A percentile compares a stretch with the other conserved stretches of the same genome.
phyloP scores from a whole-genome alignment of 2,113 vertebrate genomes.

The Chaetodon trifascialis region DNA sequence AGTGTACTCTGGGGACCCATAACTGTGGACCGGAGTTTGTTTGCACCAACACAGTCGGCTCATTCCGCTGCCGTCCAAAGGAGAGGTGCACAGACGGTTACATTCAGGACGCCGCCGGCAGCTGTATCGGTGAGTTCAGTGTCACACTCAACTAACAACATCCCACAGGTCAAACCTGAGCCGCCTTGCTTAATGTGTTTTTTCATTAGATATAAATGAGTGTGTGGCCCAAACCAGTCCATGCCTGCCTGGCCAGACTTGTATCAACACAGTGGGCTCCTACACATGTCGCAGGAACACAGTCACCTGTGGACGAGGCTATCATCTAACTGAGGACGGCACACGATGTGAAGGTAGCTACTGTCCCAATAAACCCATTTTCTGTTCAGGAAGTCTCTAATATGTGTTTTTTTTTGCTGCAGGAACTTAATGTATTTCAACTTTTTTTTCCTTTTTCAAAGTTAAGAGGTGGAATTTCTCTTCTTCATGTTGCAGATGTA shows the following conservation, averaged over 20 bases:
- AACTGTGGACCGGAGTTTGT: slow-evolving; percentile 90
- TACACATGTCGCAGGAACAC: slow-evolving; percentile 88
- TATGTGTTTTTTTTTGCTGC: background rate
- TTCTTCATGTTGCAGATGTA: slow-evolving; percentile 82
- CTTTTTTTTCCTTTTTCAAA: background rate
- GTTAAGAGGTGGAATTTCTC: background rate
- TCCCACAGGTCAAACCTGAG: background rate
- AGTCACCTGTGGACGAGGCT: slow-evolving; percentile 91
- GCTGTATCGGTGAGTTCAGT: slow-evolving; percentile 90
- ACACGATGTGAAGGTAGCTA: slow-evolving; percentile 88
- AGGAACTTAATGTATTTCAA: background rate
- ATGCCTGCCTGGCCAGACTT: slow-evolving; percentile 87
- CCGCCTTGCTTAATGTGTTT: background rate
- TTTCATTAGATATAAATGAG: slow-evolving; percentile 90
- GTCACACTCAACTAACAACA: background rate
- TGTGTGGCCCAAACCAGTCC: slow-evolving; percentile 85
- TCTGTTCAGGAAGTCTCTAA: background rate
- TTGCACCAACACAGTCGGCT: slow-evolving; percentile 94
- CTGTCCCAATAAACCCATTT: background rate
- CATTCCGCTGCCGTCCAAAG: slow-evolving; percentile 91
- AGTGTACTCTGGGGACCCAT: slow-evolving; percentile 91
- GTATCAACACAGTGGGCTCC: slow-evolving; percentile 91
- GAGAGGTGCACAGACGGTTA: slow-evolving; percentile 88
- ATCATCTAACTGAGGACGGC: slow-evolving; percentile 89
- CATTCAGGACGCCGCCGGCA: slow-evolving; percentile 90